Evolutionary conservation across 2,797 vertebrate genomes (phyloP), one percentile per base, ranked within the genome.

Genomic region (Poecile montanus): DNA sequence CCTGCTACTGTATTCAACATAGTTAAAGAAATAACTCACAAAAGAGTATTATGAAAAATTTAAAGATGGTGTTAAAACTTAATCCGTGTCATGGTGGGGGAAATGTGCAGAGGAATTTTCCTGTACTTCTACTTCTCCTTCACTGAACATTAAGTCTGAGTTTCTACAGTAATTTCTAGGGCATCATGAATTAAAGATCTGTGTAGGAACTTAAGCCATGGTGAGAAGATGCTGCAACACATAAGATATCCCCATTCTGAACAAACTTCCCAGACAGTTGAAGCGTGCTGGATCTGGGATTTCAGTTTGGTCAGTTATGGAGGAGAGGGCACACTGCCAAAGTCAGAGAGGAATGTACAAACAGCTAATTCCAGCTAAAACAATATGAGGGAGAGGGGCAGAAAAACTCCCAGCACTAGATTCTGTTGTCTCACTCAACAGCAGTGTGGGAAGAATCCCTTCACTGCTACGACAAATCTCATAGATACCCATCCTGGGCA

Each of bases 161-260:
- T 92, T 75, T 56, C 70, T 56, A 34, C 48, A 79, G 74, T 61
- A 42, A 75, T 93, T 95, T 95, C 85, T 89, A 91, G 92, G 75
- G 22, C 91, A 74, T 50, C 65, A 91, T 96, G 80, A 96, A 96
- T 97, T 89, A 95, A 95, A 95, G 63, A 94, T 95, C 57, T 94
- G 70, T 0, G 2, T n/a, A 57, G 74, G 30, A 91, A 48, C 4
- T 6, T 75, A 74, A 92, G 70, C 47, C 82, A 56, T 66, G 40
- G 51, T 54, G 60, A 80, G 88, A 76, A 85, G 76, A 83, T 44
- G 70, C 61, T 85, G 50, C 84, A 91, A 67, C 71, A 90, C 2
- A 1, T 95, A 56, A 76, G 74, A 66, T 36, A 61, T 92, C 38
- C 45, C 29, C 1, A 2, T 56, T 73, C 50, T 71, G 53, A 75